These are phyloP conservation scores for Schizotus pectinicornis DNA, from an alignment of 2,888 invertebrate genomes.

Conservation along the genomic window DNA sequence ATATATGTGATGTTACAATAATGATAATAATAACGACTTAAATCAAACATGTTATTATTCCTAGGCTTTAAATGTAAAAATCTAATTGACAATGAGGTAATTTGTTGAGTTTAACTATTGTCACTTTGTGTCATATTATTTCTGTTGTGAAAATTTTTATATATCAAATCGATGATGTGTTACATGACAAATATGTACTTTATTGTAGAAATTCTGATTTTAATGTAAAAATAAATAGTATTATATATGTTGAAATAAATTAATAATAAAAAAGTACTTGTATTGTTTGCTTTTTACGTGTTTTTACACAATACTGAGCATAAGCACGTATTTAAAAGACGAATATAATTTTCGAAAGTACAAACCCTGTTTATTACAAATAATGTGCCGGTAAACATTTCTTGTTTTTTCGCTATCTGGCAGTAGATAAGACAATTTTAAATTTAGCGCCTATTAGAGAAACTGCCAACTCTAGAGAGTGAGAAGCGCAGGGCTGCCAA, in stretches of 20 bases:
- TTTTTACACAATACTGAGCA: too few species aligned
- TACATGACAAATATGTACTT: conserved; percentile 13
- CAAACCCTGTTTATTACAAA: too few species aligned
- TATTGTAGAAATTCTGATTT: conserved; percentile 29
- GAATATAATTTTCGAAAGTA: too few species aligned
- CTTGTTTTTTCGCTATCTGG: too few species aligned
- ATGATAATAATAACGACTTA: conserved; percentile 38
- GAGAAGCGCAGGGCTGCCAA: too few species aligned
- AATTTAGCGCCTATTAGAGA: too few species aligned
- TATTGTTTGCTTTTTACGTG: not conserved
- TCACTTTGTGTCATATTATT: conserved; percentile 37
- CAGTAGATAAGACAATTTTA: too few species aligned
- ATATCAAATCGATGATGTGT: conserved; percentile 31
- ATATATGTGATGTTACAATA: conserved; percentile 57
- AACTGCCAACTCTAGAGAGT: too few species aligned
- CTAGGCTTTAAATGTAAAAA: conserved; percentile 45
- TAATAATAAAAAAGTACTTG: conserved; percentile 25
- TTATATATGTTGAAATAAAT: conserved; percentile 44
- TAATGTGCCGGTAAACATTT: too few species aligned
- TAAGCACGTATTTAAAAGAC: too few species aligned
- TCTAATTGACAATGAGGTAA: conserved; percentile 25
- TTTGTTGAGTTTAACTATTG: conserved; percentile 20
- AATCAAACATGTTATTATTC: conserved; percentile 36
- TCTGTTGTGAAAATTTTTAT: conserved; percentile 33
- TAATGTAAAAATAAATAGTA: conserved; percentile 36